Percentiles rank a stretch among this genome's conserved stretches.
Evolutionary conservation across 2,113 vertebrate genomes (phyloP).

Genomic region (Tichodroma muraria): DNA sequence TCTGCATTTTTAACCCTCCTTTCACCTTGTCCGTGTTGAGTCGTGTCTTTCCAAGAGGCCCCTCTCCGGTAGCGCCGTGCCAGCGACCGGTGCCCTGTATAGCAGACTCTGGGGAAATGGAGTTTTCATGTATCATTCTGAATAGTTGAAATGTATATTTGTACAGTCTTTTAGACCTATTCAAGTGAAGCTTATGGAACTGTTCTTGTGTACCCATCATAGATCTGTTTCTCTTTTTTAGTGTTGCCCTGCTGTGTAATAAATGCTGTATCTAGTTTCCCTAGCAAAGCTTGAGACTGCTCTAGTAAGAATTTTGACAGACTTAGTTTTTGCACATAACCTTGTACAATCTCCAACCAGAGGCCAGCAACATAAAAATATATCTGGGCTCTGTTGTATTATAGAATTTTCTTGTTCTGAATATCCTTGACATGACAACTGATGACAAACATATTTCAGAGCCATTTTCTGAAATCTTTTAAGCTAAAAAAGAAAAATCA

Average conservation of each 20-base stretch:
- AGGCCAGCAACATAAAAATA: constrained; percentile 75
- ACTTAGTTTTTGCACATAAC: constrained; percentile 91
- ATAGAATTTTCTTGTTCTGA: constrained; percentile 81
- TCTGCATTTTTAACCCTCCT: constrained; percentile 61
- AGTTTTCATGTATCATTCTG: constrained; percentile 86
- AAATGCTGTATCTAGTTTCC: constrained; percentile 90
- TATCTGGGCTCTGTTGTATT: constrained; percentile 81
- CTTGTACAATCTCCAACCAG: constrained; percentile 84
- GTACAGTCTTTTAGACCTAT: constrained; percentile 99
- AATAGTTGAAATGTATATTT: constrained; percentile 96
- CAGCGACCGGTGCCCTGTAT: constrained; percentile 38
- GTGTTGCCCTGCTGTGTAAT: constrained; percentile 94
- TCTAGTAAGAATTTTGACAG: constrained; percentile 87
- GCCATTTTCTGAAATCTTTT: constrained; percentile 79
- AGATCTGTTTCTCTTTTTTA: constrained; percentile 84
- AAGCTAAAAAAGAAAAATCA: constrained; percentile 73
- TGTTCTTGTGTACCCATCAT: constrained; percentile 86
- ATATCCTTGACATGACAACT: constrained; percentile 77
- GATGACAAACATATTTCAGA: constrained; percentile 77
- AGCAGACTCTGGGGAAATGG: constrained; percentile 74
- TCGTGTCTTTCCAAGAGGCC: constrained; percentile 44
- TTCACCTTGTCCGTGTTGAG: constrained; percentile 67
- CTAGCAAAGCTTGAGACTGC: constrained; percentile 88
- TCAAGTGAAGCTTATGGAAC: constrained; percentile 85
- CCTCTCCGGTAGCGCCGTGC: neutral